A percentile compares a stretch with the other conserved stretches of the same genome.
Evolutionary conservation across 1,140 invertebrate genomes (phyloP).

Genomic region (Ceratitis capitata): DNA sequence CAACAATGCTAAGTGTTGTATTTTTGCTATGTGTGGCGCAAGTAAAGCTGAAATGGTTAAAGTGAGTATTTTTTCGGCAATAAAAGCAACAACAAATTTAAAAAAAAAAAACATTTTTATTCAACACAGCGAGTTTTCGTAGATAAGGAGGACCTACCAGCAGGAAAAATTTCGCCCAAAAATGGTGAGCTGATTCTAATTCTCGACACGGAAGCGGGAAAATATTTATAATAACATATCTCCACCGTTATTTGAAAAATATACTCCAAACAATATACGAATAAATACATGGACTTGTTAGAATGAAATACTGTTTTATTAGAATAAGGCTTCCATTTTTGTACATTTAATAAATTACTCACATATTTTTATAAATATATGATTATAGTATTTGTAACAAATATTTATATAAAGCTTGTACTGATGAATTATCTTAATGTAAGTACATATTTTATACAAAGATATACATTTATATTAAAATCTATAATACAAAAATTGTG

Average conservation of each 20-base stretch:
- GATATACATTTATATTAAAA: not conserved
- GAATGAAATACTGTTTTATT: not conserved
- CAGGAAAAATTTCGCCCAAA: conserved; percentile 41
- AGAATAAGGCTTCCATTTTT: not conserved
- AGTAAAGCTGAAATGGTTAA: conserved; percentile 91
- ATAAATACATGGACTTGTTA: not conserved
- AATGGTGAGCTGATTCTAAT: conserved; percentile 42
- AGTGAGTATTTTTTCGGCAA: conserved; percentile 55
- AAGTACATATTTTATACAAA: not conserved
- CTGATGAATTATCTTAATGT: not conserved
- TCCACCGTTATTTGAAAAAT: not conserved
- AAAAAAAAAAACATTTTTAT: not conserved
- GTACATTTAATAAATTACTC: not conserved
- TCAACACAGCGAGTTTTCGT: conserved; percentile 42
- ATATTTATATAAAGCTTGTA: not conserved
- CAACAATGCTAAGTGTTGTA: conserved; percentile 84
- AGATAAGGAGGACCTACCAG: conserved; percentile 44
- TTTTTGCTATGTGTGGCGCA: conserved; percentile 85
- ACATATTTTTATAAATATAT: not conserved
- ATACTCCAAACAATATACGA: too few relatives aligned
- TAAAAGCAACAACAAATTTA: not conserved
- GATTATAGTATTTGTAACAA: not conserved
- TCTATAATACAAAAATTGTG: conserved; percentile 19
- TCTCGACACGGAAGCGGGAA: conserved; percentile 43
- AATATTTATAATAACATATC: not conserved